Conservation (phyloP, 2,888 invertebrate species). For the Heliconius charithonia region DNA sequence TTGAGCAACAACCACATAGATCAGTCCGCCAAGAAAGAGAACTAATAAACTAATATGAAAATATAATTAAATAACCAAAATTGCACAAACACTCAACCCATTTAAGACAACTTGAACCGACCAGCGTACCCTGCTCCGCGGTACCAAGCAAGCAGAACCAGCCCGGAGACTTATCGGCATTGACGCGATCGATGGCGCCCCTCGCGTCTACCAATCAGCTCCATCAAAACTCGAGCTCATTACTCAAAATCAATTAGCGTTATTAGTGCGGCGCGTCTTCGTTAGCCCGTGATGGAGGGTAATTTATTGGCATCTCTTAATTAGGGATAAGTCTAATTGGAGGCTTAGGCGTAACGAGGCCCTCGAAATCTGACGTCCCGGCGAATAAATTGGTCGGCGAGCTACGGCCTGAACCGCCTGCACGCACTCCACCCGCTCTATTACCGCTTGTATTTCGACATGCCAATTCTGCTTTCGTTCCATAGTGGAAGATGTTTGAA, state of each 20-base stretch:
- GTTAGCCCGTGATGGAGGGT: slow-evolving; percentile 84
- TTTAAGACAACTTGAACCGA: slow-evolving; percentile 40
- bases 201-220: slow-evolving; percentile 73
- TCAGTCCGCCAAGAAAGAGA: background rate
- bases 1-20: background rate
- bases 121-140: slow-evolving; percentile 39
- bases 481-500: slow-evolving; percentile 26
- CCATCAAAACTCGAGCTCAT: slow-evolving; percentile 83
- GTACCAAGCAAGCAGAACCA: slow-evolving; percentile 35
- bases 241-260: slow-evolving; percentile 84
- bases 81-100: slow-evolving; percentile 38
- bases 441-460: slow-evolving; percentile 65
- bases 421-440: slow-evolving; percentile 71
- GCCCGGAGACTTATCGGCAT: slow-evolving; percentile 41
- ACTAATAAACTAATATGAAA: slow-evolving; percentile 13
- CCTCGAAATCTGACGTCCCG: slow-evolving; percentile 84
- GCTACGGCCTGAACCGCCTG: slow-evolving; percentile 51
- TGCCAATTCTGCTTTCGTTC: slow-evolving; percentile 35
- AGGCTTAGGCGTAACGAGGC: slow-evolving; percentile 85
- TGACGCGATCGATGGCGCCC: slow-evolving; percentile 61
- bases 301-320: slow-evolving; percentile 86
- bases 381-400: slow-evolving; percentile 80
- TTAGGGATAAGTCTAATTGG: slow-evolving; percentile 86
- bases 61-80: slow-evolving; percentile 40
- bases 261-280: slow-evolving; percentile 84